Conservation (phyloP, 2,888 invertebrate genomes). For the Callyntrura guangdongensis region DNA sequence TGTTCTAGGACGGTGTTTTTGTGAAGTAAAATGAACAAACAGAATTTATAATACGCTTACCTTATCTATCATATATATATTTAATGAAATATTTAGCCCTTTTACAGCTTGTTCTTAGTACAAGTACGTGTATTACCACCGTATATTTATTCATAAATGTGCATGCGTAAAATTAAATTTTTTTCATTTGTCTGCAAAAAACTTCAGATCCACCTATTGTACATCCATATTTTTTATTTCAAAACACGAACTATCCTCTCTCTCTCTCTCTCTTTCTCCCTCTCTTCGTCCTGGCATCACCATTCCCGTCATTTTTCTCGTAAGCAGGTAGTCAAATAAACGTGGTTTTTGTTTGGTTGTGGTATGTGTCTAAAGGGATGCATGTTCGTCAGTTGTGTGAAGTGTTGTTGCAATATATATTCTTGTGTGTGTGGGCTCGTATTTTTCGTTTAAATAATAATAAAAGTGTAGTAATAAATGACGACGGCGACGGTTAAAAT, state of each 20-base stretch:
- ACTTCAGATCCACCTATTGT: constrained; percentile 31
- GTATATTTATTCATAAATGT: constrained; percentile 7
- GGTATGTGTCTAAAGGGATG: constrained; percentile 7
- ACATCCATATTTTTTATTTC: constrained; percentile 37
- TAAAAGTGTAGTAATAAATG: constrained; percentile 39
- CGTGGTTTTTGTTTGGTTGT: constrained; percentile 22
- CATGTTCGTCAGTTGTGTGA: neutral
- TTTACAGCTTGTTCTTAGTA: neutral
- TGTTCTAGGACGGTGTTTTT: constrained; percentile 11
- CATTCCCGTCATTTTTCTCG: constrained; percentile 44
- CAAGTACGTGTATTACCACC: neutral
- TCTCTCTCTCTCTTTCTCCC: neutral
- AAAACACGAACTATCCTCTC: too few species aligned
- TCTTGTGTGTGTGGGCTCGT: constrained; percentile 10
- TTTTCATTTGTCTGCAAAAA: constrained; percentile 53
- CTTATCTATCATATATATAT: neutral
- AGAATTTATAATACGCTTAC: neutral
- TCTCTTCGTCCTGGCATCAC: neutral
- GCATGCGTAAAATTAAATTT: constrained; percentile 38
- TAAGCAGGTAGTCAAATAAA: constrained; percentile 59
- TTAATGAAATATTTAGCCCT: neutral
- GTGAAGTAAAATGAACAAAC: neutral
- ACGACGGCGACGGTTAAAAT: constrained; percentile 29
- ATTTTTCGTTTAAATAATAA: constrained; percentile 41
- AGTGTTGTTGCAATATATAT: neutral